Percentiles rank a stretch among this genome's conserved stretches.
Evolutionary conservation across 2,797 vertebrate genomes (phyloP).

Genomic region (Oryzias sinensis): DNA sequence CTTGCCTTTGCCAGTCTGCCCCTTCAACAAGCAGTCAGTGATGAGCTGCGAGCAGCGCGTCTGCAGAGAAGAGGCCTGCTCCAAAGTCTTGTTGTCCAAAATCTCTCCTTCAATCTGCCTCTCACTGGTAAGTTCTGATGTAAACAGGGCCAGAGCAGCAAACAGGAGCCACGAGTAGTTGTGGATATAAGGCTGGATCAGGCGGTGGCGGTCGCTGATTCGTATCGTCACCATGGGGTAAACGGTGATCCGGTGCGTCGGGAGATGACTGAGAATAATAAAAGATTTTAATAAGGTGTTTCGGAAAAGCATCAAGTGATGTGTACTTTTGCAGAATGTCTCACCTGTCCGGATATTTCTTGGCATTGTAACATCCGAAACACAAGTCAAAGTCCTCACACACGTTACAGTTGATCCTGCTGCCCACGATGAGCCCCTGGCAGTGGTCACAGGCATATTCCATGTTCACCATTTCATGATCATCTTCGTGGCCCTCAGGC

Average conservation of each 20-base stretch:
- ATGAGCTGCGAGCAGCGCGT: constrained; percentile 88
- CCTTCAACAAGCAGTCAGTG: constrained; percentile 91
- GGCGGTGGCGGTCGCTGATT: constrained; percentile 91
- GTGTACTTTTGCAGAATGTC: background rate
- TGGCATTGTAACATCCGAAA: constrained; percentile 95
- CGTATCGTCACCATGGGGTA: constrained; percentile 95
- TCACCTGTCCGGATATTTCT: constrained; percentile 95
- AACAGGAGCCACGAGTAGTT: constrained; percentile 98
- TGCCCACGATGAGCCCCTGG: constrained; percentile 94
- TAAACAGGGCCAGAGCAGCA: constrained; percentile 89
- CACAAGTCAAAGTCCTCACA: constrained; percentile 98
- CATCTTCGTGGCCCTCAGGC: constrained; percentile 95
- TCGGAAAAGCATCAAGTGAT: background rate
- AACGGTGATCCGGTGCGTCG: constrained; percentile 92
- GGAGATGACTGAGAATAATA: constrained; percentile 83
- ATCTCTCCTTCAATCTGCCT: constrained; percentile 78
- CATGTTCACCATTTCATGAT: constrained; percentile 99
- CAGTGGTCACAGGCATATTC: constrained; percentile 96
- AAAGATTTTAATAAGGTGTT: background rate
- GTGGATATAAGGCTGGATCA: constrained; percentile 97
- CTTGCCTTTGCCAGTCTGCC: constrained; percentile 90
- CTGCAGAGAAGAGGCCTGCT: constrained; percentile 78
- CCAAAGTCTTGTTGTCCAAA: constrained; percentile 58
- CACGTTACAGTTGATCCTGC: constrained; percentile 93
- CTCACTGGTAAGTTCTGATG: constrained; percentile 84